Evolutionary conservation across 2,113 vertebrate genomes (phyloP).

Genomic region (Pholis gunnellus): DNA sequence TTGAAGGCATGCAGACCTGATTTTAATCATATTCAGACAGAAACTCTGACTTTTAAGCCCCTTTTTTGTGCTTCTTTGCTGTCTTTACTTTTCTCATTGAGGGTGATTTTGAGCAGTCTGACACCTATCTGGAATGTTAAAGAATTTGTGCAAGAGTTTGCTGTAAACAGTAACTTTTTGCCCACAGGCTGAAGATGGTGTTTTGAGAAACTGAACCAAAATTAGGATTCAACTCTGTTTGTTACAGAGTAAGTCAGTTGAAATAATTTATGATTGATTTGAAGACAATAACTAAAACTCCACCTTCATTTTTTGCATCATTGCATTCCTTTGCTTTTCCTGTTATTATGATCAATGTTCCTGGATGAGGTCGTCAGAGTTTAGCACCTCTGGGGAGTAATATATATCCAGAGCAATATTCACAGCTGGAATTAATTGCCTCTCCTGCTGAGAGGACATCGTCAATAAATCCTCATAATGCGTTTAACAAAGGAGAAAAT

Average conservation of each 20-base stretch:
- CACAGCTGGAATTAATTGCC: conserved; percentile 41
- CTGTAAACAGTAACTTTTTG: too few relatives aligned
- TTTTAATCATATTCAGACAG: too few relatives aligned
- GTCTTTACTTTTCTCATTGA: too few relatives aligned
- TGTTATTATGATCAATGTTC: neutral
- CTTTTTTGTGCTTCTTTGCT: too few relatives aligned
- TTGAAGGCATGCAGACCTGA: too few relatives aligned
- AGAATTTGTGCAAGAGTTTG: too few relatives aligned
- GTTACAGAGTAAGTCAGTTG: neutral
- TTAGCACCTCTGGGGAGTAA: conserved; percentile 29
- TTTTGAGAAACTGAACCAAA: conserved; percentile 6
- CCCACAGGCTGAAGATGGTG: neutral
- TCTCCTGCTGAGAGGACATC: conserved; percentile 17
- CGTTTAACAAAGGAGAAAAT: neutral
- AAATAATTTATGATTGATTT: neutral
- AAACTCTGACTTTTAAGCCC: too few relatives aligned
- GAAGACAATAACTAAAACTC: neutral
- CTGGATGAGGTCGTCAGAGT: neutral
- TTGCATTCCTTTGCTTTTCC: neutral
- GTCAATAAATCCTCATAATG: neutral
- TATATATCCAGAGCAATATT: conserved; percentile 31
- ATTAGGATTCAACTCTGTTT: neutral
- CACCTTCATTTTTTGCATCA: conserved; percentile 1
- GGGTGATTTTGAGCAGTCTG: too few relatives aligned
- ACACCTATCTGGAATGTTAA: too few relatives aligned